Evolutionary conservation across 1,140 invertebrate species (phyloP).

Genomic region (Pachyrhynchus sulphureomaculatus): DNA sequence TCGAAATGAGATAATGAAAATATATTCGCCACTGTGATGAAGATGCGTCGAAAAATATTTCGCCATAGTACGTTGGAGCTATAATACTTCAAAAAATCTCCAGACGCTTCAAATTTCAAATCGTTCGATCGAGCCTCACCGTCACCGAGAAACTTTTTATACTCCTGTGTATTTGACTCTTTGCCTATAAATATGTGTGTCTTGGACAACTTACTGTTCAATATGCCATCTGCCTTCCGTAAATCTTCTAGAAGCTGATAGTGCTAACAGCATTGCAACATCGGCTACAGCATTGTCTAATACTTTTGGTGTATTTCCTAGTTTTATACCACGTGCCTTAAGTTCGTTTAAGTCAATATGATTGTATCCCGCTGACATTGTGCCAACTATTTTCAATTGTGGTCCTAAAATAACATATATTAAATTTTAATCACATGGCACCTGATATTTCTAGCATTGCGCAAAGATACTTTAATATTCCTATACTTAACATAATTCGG

Average conservation of each 20-base stretch:
- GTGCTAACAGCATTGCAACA: constrained; percentile 71
- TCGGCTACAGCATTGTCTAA: constrained; percentile 83
- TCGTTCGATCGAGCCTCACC: too few species aligned
- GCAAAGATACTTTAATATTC: not conserved
- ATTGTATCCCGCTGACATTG: constrained; percentile 84
- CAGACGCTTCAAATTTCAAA: too few species aligned
- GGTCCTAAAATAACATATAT: constrained; percentile 55
- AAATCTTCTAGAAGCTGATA: constrained; percentile 72
- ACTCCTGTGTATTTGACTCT: too few species aligned
- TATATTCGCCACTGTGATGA: too few species aligned
- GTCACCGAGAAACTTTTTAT: too few species aligned
- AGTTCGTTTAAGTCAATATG: constrained; percentile 68
- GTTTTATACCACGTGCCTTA: constrained; percentile 62
- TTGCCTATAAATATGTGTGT: too few species aligned
- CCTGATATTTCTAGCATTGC: not conserved
- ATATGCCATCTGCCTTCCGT: constrained; percentile 69
- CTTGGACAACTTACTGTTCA: constrained; percentile 65
- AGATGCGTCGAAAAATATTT: too few species aligned
- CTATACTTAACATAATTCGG: not conserved
- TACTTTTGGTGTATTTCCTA: constrained; percentile 81
- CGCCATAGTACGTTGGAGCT: too few species aligned
- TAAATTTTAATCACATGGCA: not conserved
- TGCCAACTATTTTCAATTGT: constrained; percentile 79
- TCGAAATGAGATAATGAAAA: too few species aligned
- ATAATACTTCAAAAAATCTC: too few species aligned